phyloP scores from a whole-genome alignment of 2,113 vertebrate genomes.

The Cavia aperea region DNA sequence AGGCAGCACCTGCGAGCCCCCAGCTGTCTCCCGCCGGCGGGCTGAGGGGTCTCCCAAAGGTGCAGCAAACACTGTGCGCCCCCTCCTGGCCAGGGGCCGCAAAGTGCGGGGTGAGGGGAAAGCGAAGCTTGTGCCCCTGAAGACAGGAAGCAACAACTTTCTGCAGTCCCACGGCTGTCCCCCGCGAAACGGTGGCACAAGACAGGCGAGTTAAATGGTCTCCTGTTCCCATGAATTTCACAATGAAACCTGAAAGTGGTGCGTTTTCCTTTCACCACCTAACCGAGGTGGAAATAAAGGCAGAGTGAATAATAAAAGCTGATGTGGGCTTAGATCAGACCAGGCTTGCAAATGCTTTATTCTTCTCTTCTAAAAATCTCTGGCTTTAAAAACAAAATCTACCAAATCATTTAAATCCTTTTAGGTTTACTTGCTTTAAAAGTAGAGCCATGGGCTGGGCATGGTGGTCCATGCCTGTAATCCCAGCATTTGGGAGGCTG shows the following conservation, averaged over 20 bases:
- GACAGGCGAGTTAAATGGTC: background rate
- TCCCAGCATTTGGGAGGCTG: background rate
- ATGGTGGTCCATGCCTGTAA: background rate
- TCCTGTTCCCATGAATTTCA: background rate
- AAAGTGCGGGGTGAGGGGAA: background rate
- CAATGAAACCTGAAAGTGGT: background rate
- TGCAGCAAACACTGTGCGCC: background rate
- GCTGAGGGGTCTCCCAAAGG: background rate
- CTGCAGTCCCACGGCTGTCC: background rate
- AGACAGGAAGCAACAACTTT: background rate
- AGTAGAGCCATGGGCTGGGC: background rate
- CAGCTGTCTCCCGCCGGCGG: background rate
- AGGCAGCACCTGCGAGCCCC: background rate
- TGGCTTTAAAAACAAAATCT: background rate
- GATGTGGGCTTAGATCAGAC: background rate
- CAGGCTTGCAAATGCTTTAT: background rate
- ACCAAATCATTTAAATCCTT: conserved; percentile 3
- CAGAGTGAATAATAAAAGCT: background rate
- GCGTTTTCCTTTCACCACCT: background rate
- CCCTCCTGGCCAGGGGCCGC: background rate
- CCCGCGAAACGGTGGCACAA: background rate
- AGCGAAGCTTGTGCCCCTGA: background rate
- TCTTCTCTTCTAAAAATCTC: background rate
- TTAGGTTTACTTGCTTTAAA: conserved; percentile 3
- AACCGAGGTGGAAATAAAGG: background rate